These are phyloP conservation scores for Ectropis crepuscularia DNA, from an alignment of 2,888 invertebrate genomes.

Conservation along the genomic window DNA sequence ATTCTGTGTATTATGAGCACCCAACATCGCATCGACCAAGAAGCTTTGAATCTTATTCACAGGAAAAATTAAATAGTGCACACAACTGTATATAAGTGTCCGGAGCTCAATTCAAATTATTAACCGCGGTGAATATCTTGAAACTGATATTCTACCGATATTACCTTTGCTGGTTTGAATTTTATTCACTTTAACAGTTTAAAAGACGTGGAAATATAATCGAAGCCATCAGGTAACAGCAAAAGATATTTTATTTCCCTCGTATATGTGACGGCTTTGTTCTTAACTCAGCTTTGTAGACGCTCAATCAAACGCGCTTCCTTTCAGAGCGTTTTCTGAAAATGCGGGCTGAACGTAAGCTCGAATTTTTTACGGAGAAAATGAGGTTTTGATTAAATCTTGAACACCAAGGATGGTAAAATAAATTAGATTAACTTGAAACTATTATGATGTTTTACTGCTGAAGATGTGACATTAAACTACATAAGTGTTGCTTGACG, in stretches of 20 bases:
- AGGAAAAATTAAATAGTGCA: too few species aligned
- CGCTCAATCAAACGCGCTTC: constrained; percentile 33
- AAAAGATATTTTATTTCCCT: constrained; percentile 24
- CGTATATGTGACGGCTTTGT: constrained; percentile 29
- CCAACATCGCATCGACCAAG: too few species aligned
- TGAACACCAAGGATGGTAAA: constrained; percentile 3
- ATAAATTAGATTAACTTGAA: neutral
- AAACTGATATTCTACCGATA: too few species aligned
- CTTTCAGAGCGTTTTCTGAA: constrained; percentile 30
- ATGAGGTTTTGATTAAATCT: constrained; percentile 30
- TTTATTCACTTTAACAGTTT: neutral
- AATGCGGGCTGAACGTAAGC: constrained; percentile 30
- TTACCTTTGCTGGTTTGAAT: too few species aligned
- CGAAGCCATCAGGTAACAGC: constrained; percentile 20
- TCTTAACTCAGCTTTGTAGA: constrained; percentile 32
- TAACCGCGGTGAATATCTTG: too few species aligned
- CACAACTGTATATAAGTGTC: too few species aligned
- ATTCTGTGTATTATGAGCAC: too few species aligned
- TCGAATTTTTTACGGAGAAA: constrained; percentile 24
- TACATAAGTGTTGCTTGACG: too few species aligned
- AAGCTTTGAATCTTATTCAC: too few species aligned
- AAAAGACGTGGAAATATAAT: constrained; percentile 28
- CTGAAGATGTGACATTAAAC: neutral
- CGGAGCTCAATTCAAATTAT: too few species aligned
- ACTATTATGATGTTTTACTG: too few species aligned